These are phyloP conservation scores for Psilopsiagon aurifrons DNA, from an alignment of 2,113 vertebrate genomes.

Conservation along the genomic window DNA sequence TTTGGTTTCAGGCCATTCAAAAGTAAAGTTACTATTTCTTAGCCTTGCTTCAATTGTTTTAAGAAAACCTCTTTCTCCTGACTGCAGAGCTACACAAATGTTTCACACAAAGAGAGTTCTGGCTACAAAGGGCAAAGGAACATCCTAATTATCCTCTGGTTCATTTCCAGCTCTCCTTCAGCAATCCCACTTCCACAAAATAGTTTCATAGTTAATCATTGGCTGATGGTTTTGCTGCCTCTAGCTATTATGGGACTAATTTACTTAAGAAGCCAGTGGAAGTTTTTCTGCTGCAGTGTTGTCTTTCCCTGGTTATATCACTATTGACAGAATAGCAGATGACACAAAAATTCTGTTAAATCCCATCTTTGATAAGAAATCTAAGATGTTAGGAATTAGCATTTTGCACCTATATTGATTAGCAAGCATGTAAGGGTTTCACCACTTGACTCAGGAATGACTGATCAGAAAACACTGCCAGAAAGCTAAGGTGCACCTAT, in stretches of 20 bases:
- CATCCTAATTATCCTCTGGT: not conserved
- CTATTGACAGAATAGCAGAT: constrained; percentile 71
- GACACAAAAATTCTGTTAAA: constrained; percentile 59
- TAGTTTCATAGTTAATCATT: not conserved
- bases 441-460: constrained; percentile 44
- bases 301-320: constrained; percentile 33
- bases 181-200: not conserved
- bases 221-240: not conserved
- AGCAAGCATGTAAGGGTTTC: constrained; percentile 13
- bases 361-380: constrained; percentile 53
- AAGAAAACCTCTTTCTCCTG: not conserved
- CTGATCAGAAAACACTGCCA: constrained; percentile 50
- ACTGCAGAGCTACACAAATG: not conserved
- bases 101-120: not conserved
- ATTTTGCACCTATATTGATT: constrained; percentile 49
- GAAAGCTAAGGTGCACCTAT: constrained; percentile 33
- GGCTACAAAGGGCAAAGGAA: not conserved
- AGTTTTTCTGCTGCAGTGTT: not conserved
- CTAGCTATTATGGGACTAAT: not conserved
- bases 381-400: not conserved
- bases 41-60: not conserved
- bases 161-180: not conserved
- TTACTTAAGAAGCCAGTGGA: not conserved
- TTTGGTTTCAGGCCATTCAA: not conserved
- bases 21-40: not conserved